A percentile compares a stretch with the other conserved stretches of the same genome.
Conservation (phyloP, 2,797 vertebrate species). For the Cossypha polioptera region DNA sequence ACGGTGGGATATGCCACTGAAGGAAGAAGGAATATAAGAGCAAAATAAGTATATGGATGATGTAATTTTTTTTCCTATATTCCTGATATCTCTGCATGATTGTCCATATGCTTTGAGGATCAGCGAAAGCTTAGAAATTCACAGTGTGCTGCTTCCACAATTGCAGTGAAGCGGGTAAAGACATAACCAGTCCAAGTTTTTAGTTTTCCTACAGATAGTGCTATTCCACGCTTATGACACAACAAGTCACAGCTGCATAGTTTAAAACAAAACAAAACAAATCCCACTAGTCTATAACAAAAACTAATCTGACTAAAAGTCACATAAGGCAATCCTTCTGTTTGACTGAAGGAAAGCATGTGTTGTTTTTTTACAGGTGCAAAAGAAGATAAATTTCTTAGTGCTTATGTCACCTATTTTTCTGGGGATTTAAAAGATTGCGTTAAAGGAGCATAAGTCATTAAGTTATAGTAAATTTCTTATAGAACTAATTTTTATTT, state of each 20-base stretch:
- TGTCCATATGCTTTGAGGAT: fast-evolving
- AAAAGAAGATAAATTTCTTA: background rate
- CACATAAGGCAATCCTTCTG: background rate
- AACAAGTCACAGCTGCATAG: background rate
- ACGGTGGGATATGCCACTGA: background rate
- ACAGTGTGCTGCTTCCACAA: background rate
- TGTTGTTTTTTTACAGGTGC: background rate
- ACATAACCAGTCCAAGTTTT: background rate
- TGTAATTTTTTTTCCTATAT: background rate
- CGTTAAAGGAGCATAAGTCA: background rate
- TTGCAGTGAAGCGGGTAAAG: background rate
- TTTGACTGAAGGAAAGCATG: background rate
- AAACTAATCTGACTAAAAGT: background rate
- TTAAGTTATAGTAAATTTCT: background rate
- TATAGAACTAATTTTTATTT: background rate
- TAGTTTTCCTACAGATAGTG: background rate
- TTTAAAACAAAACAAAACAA: background rate
- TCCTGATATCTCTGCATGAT: background rate
- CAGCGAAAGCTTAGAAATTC: background rate
- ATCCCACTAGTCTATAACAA: background rate
- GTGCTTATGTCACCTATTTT: background rate
- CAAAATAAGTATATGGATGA: background rate
- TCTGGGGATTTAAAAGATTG: background rate
- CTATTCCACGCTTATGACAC: background rate
- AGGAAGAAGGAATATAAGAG: background rate